phyloP scores from a whole-genome alignment of 2,888 invertebrate species.

The Pemphredon lugubris region DNA sequence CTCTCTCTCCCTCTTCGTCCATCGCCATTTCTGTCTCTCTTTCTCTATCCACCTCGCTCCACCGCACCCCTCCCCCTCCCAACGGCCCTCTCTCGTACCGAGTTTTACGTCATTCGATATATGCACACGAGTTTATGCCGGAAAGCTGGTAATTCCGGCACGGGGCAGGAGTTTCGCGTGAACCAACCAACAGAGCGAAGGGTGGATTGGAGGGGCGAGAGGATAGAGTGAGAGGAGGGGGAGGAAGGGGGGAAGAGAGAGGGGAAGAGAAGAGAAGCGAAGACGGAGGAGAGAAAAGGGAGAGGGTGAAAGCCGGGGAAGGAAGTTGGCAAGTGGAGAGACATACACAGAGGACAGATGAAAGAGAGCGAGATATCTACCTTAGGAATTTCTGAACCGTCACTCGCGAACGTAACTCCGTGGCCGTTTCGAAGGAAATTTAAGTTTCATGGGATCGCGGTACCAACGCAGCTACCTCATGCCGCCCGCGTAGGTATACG shows the following conservation, averaged over 20 bases:
- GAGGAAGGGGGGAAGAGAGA: slow-evolving; percentile 10
- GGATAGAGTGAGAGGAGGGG: slow-evolving; percentile 5
- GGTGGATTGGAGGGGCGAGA: slow-evolving; percentile 7
- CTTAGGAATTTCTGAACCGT: slow-evolving; percentile 78
- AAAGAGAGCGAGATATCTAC: slow-evolving; percentile 63
- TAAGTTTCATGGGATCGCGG: slow-evolving; percentile 72
- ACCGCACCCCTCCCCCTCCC: slow-evolving; percentile 23
- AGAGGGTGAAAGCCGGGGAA: background rate
- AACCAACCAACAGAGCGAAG: slow-evolving; percentile 46
- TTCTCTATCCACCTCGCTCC: slow-evolving; percentile 43
- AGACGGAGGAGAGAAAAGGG: slow-evolving; percentile 1
- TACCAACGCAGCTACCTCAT: slow-evolving; percentile 22
- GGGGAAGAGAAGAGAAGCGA: background rate
- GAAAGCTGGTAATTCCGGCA: slow-evolving; percentile 70
- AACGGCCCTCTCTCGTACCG: slow-evolving; percentile 43
- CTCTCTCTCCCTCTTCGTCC: slow-evolving; percentile 20
- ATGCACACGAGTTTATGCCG: slow-evolving; percentile 68
- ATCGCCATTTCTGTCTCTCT: slow-evolving; percentile 35
- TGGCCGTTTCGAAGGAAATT: slow-evolving; percentile 73
- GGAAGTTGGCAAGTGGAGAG: background rate
- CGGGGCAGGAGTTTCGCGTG: slow-evolving; percentile 67
- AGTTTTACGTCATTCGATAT: slow-evolving; percentile 76
- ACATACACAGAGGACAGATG: background rate
- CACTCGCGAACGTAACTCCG: slow-evolving; percentile 68
- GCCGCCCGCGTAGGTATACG: slow-evolving; percentile 34